Conservation (phyloP, 2,797 vertebrate species). For the Rhinatrema bivittatum region DNA sequence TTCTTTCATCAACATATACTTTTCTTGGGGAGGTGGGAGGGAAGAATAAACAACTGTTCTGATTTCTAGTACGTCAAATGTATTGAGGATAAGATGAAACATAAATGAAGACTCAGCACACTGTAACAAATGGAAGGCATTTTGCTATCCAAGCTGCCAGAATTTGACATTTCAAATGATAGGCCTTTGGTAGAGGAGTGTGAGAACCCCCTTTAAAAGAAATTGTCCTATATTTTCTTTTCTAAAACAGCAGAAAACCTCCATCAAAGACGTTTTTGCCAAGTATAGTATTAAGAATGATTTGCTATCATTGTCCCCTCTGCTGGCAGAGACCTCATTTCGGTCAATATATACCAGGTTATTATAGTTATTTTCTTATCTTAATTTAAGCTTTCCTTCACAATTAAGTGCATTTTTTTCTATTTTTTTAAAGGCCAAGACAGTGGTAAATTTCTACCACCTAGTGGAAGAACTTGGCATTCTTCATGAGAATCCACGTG, state of each 20-base stretch:
- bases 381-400: constrained; percentile 43
- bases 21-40: too few relatives aligned
- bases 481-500: constrained; percentile 4
- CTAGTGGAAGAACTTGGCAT: constrained; percentile 49
- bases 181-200: constrained; percentile 7
- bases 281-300: constrained; percentile 37
- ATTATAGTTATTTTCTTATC: constrained; percentile 41
- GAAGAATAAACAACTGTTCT: not conserved
- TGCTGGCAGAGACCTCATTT: constrained; percentile 34
- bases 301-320: constrained; percentile 36
- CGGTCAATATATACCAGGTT: constrained; percentile 32
- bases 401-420: constrained; percentile 31
- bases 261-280: constrained; percentile 29
- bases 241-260: constrained; percentile 30
- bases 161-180: constrained; percentile 17
- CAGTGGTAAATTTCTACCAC: constrained; percentile 55
- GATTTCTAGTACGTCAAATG: constrained; percentile 4
- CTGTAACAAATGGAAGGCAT: constrained; percentile 18
- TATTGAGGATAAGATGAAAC: constrained; percentile 9
- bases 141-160: constrained; percentile 15
- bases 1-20: too few relatives aligned
- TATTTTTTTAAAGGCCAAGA: constrained; percentile 25
- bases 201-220: constrained; percentile 20
- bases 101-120: constrained; percentile 13
- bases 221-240: constrained; percentile 35